Percentiles rank a stretch among this genome's conserved stretches.
phyloP scores from a whole-genome alignment of 2,888 invertebrate genomes.

The Sylvicola fuscatus region DNA sequence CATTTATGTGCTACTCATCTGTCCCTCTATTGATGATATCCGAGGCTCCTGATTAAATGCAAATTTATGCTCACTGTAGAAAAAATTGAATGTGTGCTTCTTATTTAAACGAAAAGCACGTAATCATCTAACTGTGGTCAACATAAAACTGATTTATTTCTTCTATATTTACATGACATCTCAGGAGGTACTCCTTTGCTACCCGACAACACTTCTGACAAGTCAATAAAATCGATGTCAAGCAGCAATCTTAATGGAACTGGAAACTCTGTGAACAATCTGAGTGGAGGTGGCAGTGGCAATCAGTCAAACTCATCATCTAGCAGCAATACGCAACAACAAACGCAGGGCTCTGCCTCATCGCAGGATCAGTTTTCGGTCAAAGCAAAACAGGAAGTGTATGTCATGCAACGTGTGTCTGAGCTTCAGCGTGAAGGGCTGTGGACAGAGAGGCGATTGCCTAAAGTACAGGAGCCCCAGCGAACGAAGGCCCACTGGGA shows the following conservation, averaged over 20 bases:
- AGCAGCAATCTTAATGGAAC: conserved; percentile 7
- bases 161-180: conserved; percentile 9
- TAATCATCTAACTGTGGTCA: too few relatives aligned
- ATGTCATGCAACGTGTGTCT: conserved; percentile 77
- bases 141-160: conserved; percentile 4
- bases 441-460: conserved; percentile 83
- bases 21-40: conserved; percentile 14
- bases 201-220: conserved; percentile 12
- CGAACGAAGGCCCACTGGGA: conserved; percentile 95
- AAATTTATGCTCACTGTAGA: not conserved
- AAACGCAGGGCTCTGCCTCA: conserved; percentile 7
- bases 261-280: conserved; percentile 5
- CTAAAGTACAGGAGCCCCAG: conserved; percentile 78
- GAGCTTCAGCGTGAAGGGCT: conserved; percentile 86
- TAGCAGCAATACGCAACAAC: too few relatives aligned
- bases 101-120: not conserved
- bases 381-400: conserved; percentile 77
- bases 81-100: not conserved
- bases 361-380: conserved; percentile 59
- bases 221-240: conserved; percentile 5
- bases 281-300: conserved; percentile 4
- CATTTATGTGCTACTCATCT: conserved; percentile 17
- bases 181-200: conserved; percentile 32
- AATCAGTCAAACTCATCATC: too few relatives aligned
- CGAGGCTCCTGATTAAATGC: conserved; percentile 21